Percentiles rank a stretch among this genome's conserved stretches.
phyloP scores from a whole-genome alignment of 2,888 invertebrate species.

The Drosophila dives region DNA sequence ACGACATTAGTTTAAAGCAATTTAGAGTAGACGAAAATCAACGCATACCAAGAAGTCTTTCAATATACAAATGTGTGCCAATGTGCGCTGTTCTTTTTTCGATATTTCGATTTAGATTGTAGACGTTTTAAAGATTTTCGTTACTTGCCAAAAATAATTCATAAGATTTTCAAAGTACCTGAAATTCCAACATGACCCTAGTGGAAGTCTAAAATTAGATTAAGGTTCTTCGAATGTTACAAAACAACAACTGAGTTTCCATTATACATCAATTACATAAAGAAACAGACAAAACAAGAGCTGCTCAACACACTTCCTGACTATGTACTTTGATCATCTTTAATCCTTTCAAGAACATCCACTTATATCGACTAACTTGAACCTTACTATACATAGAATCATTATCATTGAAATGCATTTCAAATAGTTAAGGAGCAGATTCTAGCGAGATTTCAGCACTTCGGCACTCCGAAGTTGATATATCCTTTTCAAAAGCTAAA shows the following conservation, averaged over 20 bases:
- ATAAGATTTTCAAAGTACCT: constrained; percentile 80
- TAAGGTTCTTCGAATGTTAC: constrained; percentile 59
- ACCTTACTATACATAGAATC: constrained; percentile 1
- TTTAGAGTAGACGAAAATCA: constrained; percentile 64
- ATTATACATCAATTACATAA: constrained; percentile 27
- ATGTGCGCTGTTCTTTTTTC: constrained; percentile 39
- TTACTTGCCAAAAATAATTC: constrained; percentile 73
- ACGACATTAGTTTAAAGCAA: constrained; percentile 78
- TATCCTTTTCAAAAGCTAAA: constrained; percentile 40
- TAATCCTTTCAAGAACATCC: constrained; percentile 26
- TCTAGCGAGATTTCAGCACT: constrained; percentile 14
- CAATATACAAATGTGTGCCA: constrained; percentile 54
- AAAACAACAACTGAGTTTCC: constrained; percentile 45
- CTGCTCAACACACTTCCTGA: constrained; percentile 46
- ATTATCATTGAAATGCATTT: neutral
- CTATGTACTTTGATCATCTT: constrained; percentile 45
- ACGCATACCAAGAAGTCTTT: constrained; percentile 62
- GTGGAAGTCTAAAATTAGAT: constrained; percentile 68
- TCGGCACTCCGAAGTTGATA: constrained; percentile 47
- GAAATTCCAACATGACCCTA: constrained; percentile 70
- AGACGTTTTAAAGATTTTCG: constrained; percentile 55
- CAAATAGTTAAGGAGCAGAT: constrained; percentile 7
- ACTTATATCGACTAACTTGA: constrained; percentile 1
- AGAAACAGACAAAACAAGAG: neutral
- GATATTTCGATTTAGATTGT: constrained; percentile 44